Base-by-base conservation (phyloP, 2,113 vertebrate genomes). In the Cranoglanis bouderius region DNA sequence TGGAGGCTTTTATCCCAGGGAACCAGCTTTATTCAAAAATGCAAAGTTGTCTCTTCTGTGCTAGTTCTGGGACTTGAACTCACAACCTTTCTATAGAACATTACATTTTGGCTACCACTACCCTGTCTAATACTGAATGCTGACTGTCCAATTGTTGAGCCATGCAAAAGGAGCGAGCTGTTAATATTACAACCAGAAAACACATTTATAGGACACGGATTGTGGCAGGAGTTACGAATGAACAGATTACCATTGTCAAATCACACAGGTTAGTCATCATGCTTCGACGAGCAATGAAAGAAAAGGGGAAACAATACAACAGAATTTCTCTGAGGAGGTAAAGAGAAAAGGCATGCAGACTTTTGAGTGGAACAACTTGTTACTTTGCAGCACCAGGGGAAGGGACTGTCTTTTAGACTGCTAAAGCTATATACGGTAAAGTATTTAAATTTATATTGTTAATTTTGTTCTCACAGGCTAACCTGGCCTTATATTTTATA, bases 291-390 rank as follows among this genome's bases (percentile, higher is more conserved):
- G 92, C 85, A 91, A 92, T 92, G 89, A 82, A 90, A 70, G 46
- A 80, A 81, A 67, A 8, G 40, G 43, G 29, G 24, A 16, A 84
- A 78, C 70, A 57, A 85, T 80, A 83, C 80, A 88, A 89, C 8
- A 75, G 53, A 74, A 57, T 90, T 90, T 92, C 78, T 90, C 82
- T 83, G 77, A 91, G 65, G 90, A 92, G 87, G 84, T 61, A 84
- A 85, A 92, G 65, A 91, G 84, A 88, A 65, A 87, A 82, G 6
- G 89, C 95, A 97, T 96, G 96, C 96, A 96, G 87, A 90, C 84
- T 89, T 92, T 92, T 80, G 72, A 93, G 90, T 92, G 88, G 55
- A 53, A 74, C 91, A 87, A 87, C 93, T 87, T 94, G 63, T 92
- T 86, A 94, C 82, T 91, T 90, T 92, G 92, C 87, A 93, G 88